Evolutionary conservation across 2,113 vertebrate genomes (phyloP).

Genomic region (Phylloscopus trochiloides): DNA sequence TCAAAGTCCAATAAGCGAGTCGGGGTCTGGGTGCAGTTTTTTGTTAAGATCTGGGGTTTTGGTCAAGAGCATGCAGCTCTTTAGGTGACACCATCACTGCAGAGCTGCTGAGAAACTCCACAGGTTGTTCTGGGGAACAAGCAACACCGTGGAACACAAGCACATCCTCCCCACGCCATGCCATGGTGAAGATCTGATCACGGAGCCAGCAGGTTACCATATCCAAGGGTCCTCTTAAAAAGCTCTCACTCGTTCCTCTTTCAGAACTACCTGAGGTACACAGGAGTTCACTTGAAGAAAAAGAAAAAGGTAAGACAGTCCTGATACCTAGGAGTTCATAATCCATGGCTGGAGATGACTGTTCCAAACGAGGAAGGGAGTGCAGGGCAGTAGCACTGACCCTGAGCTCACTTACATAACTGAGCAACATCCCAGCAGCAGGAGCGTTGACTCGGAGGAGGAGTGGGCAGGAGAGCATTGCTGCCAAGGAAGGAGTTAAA

Average conservation of each 20-base stretch:
- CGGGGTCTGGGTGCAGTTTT: neutral
- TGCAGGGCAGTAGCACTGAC: rapidly evolving
- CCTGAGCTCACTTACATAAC: neutral
- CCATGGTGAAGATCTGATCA: neutral
- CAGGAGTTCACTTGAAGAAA: neutral
- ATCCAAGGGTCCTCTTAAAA: neutral
- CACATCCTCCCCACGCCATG: rapidly evolving
- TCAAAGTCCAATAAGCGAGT: neutral
- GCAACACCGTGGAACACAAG: neutral
- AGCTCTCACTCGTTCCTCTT: neutral
- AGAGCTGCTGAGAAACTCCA: neutral
- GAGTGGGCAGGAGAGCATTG: neutral
- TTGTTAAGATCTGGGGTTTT: neutral
- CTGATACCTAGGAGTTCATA: neutral
- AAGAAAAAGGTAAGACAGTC: neutral
- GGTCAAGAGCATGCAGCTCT: neutral
- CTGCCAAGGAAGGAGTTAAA: neutral
- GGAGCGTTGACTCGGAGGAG: rapidly evolving
- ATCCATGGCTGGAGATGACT: neutral
- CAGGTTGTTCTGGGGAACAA: neutral
- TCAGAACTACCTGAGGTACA: neutral
- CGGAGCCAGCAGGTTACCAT: neutral
- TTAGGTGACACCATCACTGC: neutral
- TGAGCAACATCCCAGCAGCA: neutral
- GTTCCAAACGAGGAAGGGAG: neutral